Conservation (phyloP, 1,140 invertebrate species). For the Macrobrachium rosenbergii region DNA sequence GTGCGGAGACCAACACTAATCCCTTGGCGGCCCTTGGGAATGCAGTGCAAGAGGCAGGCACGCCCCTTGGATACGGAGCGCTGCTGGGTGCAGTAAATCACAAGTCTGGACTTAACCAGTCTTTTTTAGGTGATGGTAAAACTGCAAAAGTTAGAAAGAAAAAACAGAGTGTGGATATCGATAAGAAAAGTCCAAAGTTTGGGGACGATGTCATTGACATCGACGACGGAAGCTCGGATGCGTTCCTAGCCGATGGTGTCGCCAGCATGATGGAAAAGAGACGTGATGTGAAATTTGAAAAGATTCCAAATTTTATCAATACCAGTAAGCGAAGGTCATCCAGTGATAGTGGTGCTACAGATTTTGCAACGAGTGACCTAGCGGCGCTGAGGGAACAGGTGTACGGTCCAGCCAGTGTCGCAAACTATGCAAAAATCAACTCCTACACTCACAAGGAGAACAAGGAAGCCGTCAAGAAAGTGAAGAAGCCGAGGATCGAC, state of each 20-base stretch:
- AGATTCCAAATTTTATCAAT: constrained; percentile 57
- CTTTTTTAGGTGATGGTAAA: constrained; percentile 66
- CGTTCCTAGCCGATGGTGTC: constrained; percentile 34
- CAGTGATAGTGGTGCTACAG: constrained; percentile 58
- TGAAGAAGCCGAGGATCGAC: constrained; percentile 56
- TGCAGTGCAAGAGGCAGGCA: constrained; percentile 57
- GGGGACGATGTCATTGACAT: constrained; percentile 64
- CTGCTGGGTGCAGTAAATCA: constrained; percentile 53
- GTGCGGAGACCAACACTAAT: constrained; percentile 35
- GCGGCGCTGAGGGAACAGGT: constrained; percentile 65
- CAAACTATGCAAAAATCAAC: constrained; percentile 63
- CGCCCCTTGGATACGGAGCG: constrained; percentile 55
- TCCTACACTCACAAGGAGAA: constrained; percentile 58
- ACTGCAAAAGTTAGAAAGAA: constrained; percentile 65
- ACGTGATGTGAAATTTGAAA: constrained; percentile 62
- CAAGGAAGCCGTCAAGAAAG: constrained; percentile 59
- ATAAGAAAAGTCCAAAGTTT: constrained; percentile 61
- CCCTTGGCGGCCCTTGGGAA: constrained; percentile 51
- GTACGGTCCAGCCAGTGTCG: constrained; percentile 64
- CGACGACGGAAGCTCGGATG: constrained; percentile 54
- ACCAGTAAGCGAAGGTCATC: constrained; percentile 63
- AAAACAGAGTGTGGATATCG: constrained; percentile 58
- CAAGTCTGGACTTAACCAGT: constrained; percentile 53
- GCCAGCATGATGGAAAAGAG: constrained; percentile 47
- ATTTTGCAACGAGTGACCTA: constrained; percentile 60